Evolutionary conservation across 92 coral and sea anemone species (phyloP).

Genomic region (Siderastrea siderea): DNA sequence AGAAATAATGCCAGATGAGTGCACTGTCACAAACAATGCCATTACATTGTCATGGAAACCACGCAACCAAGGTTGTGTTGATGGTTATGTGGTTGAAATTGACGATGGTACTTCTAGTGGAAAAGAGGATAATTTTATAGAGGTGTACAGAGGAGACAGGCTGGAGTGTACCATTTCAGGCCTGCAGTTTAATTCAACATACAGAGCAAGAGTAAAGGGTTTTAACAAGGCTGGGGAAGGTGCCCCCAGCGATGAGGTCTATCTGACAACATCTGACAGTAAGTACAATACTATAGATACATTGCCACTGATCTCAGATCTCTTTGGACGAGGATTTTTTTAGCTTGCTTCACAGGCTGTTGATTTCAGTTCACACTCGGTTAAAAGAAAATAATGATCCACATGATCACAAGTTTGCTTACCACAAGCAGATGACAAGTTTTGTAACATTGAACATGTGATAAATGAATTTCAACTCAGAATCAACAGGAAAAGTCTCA

Average conservation of each 20-base stretch:
- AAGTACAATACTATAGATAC: conserved; percentile 20
- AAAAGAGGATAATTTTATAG: conserved; percentile 83
- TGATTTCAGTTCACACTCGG: too few species aligned
- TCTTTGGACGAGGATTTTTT: too few species aligned
- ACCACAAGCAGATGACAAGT: too few species aligned
- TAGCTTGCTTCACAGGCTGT: too few species aligned
- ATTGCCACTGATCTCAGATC: too few species aligned
- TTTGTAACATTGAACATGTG: too few species aligned
- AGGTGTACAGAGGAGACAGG: conserved; percentile 93
- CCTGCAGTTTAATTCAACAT: conserved; percentile 97
- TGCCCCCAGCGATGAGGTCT: conserved; percentile 92
- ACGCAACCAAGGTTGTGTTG: conserved; percentile 90
- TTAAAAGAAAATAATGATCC: too few species aligned
- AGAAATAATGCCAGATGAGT: conserved; percentile 94
- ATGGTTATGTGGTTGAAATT: conserved; percentile 93
- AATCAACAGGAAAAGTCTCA: too few species aligned
- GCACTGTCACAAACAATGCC: conserved; percentile 94
- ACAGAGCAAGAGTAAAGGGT: conserved; percentile 94
- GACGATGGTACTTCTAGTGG: conserved; percentile 87
- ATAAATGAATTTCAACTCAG: too few species aligned
- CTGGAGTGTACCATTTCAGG: conserved; percentile 92
- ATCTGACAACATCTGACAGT: conserved; percentile 95
- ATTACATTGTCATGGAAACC: conserved; percentile 96
- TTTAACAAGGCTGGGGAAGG: conserved; percentile 96
- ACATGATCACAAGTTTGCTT: too few species aligned